These are phyloP conservation scores for Leucoraja erinaceus DNA, from an alignment of 2,113 vertebrate genomes.

Conservation along the genomic window DNA sequence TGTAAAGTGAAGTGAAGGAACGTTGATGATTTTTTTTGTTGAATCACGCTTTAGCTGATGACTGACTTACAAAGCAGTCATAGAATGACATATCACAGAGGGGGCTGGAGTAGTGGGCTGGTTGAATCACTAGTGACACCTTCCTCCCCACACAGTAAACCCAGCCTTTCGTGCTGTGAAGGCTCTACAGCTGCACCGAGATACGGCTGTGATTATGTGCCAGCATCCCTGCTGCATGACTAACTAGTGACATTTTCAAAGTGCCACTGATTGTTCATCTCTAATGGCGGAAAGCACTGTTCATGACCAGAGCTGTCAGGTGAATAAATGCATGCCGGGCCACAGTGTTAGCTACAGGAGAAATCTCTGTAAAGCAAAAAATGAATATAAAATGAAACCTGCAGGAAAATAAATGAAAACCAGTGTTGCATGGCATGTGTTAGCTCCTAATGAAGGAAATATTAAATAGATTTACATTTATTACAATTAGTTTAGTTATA, in stretches of 20 bases:
- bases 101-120: slow-evolving; percentile 16
- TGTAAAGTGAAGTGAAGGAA: not conserved
- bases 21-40: slow-evolving; percentile 6
- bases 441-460: not conserved
- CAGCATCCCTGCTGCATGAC: slow-evolving; percentile 35
- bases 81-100: not conserved
- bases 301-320: slow-evolving; percentile 21
- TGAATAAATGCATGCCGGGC: slow-evolving; percentile 9
- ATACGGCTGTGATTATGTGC: slow-evolving; percentile 34
- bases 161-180: slow-evolving; percentile 16
- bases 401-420: not conserved
- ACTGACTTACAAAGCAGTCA: slow-evolving; percentile 18
- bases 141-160: slow-evolving; percentile 21
- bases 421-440: not conserved
- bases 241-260: slow-evolving; percentile 37
- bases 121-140: slow-evolving; percentile 22
- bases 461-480: not conserved
- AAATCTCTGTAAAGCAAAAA: slow-evolving; percentile 20
- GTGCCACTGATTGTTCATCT: slow-evolving; percentile 21
- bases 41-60: slow-evolving; percentile 21
- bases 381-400: slow-evolving; percentile 11
- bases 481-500: not conserved
- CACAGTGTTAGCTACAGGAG: not conserved
- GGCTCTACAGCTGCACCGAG: not conserved
- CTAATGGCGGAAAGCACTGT: not conserved